phyloP scores from a whole-genome alignment of 2,797 vertebrate species.

The Heliangelus exortis region DNA sequence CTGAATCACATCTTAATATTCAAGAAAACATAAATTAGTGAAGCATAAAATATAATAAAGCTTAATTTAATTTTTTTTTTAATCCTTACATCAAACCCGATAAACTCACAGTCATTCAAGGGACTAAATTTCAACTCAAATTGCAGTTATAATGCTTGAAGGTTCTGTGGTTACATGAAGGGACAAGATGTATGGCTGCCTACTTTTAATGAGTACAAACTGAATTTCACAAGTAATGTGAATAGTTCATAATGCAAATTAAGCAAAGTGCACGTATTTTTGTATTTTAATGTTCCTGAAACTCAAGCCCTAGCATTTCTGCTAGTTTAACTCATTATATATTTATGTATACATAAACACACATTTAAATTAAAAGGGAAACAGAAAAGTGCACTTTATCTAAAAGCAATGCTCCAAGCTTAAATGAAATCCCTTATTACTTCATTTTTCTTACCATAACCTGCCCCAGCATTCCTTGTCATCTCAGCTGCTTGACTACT shows the following conservation, averaged over 20 bases:
- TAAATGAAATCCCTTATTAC: neutral
- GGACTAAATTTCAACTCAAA: neutral
- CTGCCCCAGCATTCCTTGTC: neutral
- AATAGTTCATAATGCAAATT: neutral
- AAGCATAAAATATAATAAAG: conserved; percentile 22
- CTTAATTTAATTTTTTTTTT: neutral
- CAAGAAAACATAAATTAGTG: conserved; percentile 31
- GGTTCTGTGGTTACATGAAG: neutral
- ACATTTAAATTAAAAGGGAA: conserved; percentile 37
- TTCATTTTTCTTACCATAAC: neutral
- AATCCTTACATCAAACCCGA: neutral
- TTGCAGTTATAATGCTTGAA: neutral
- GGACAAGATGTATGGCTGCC: neutral
- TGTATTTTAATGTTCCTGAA: neutral
- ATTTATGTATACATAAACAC: neutral
- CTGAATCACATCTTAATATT: neutral
- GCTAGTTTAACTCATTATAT: conserved; percentile 27
- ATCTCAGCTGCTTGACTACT: neutral
- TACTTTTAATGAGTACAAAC: neutral
- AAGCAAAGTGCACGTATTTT: conserved; percentile 2
- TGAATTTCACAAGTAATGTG: neutral
- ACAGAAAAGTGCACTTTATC: neutral
- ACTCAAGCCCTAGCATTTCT: conserved; percentile 7
- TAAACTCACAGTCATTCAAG: neutral
- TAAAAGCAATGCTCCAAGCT: conserved; percentile 15